Evolutionary conservation across 2,797 vertebrate genomes (phyloP).

Genomic region (Characodon lateralis): DNA sequence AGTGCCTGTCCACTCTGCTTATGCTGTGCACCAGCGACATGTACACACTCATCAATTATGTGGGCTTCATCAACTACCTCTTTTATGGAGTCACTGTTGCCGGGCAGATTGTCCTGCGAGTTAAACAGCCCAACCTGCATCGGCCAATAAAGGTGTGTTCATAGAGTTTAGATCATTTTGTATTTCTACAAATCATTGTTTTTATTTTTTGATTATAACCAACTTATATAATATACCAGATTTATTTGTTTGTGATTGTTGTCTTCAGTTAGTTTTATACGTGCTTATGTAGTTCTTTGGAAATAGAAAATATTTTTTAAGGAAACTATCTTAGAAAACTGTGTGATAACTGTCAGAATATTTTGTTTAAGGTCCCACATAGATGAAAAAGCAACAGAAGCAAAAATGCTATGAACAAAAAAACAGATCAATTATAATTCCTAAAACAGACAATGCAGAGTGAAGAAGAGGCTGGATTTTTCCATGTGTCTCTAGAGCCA

Average conservation of each 20-base stretch:
- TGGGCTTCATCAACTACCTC: slow-evolving; percentile 97
- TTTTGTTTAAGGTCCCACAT: background rate
- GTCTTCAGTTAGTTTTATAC: background rate
- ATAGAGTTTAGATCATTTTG: background rate
- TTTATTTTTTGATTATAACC: background rate
- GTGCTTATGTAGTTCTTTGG: background rate
- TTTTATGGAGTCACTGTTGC: slow-evolving; percentile 94
- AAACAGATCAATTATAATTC: background rate
- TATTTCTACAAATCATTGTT: background rate
- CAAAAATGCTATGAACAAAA: background rate
- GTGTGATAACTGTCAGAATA: background rate
- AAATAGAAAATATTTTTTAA: background rate
- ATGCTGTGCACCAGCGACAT: slow-evolving; percentile 97
- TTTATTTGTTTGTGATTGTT: background rate
- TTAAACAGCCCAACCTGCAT: slow-evolving; percentile 85
- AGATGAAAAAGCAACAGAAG: background rate
- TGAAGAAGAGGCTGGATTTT: background rate
- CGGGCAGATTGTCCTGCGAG: slow-evolving; percentile 90
- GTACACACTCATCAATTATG: slow-evolving; percentile 95
- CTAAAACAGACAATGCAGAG: background rate
- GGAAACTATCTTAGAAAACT: background rate
- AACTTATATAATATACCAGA: background rate
- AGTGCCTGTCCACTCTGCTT: slow-evolving; percentile 92
- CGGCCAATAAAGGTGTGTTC: slow-evolving; percentile 88
- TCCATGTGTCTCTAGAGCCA: too few relatives aligned